Percentiles rank a stretch among this genome's conserved stretches.
Evolutionary conservation across 1,140 invertebrate genomes (phyloP).

Genomic region (Aphelenchoides fujianensis): DNA sequence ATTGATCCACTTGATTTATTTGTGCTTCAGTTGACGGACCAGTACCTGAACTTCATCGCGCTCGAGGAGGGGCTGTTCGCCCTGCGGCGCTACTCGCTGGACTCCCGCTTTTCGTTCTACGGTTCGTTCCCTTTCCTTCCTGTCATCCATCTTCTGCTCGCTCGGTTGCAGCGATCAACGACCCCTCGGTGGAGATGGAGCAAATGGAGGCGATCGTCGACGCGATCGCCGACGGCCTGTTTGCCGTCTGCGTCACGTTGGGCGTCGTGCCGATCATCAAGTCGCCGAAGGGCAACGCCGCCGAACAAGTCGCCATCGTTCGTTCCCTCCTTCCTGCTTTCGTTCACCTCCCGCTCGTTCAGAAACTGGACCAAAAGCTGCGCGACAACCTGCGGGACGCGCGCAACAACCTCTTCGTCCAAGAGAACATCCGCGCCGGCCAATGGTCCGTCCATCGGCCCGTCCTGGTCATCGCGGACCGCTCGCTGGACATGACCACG

Average conservation of each 20-base stretch:
- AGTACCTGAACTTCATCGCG: conserved; percentile 97
- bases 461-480: conserved; percentile 80
- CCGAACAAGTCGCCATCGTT: conserved; percentile 88
- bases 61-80: conserved; percentile 97
- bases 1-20: neutral
- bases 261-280: conserved; percentile 91
- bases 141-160: conserved; percentile 12
- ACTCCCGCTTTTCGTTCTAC: conserved; percentile 44
- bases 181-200: conserved; percentile 86
- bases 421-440: conserved; percentile 64
- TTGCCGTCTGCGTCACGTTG: conserved; percentile 93
- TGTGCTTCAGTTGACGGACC: conserved; percentile 75
- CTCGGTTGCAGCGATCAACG: conserved; percentile 76
- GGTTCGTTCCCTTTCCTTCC: conserved; percentile 32
- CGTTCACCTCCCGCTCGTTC: conserved; percentile 11
- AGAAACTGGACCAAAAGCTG: conserved; percentile 91
- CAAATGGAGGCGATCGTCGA: conserved; percentile 94
- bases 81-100: conserved; percentile 64
- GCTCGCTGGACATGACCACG: conserved; percentile 93
- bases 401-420: conserved; percentile 88
- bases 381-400: conserved; percentile 92
- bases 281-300: conserved; percentile 89
- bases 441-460: conserved; percentile 57
- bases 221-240: conserved; percentile 88
- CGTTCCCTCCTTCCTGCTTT: neutral